Evolutionary conservation across 1,140 invertebrate genomes (phyloP).

Genomic region (Drosophila sp.): DNA sequence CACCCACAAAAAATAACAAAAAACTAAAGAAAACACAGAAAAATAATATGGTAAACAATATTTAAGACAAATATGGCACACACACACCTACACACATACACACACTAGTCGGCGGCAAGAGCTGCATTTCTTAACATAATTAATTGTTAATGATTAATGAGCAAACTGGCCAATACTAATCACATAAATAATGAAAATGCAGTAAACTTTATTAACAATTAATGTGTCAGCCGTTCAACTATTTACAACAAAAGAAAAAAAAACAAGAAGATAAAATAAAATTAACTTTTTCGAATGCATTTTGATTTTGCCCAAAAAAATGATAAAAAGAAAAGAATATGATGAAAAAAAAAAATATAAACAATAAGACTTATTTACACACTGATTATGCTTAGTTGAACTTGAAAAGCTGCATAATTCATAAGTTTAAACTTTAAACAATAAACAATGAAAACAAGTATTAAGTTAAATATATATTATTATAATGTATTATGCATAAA

Average conservation of each 20-base stretch:
- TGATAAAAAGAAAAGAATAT: slow-evolving; percentile 35
- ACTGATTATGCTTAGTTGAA: slow-evolving; percentile 81
- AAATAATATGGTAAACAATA: slow-evolving; percentile 23
- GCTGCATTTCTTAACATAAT: slow-evolving; percentile 47
- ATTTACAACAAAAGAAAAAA: slow-evolving; percentile 64
- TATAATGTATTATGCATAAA: slow-evolving; percentile 33
- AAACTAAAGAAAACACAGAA: not conserved
- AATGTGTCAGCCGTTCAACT: slow-evolving; percentile 51
- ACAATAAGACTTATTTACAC: slow-evolving; percentile 81
- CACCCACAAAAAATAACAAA: slow-evolving; percentile 33
- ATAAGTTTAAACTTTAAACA: slow-evolving; percentile 26
- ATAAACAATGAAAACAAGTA: slow-evolving; percentile 20
- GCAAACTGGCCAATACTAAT: slow-evolving; percentile 29
- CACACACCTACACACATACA: slow-evolving; percentile 15
- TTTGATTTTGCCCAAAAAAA: slow-evolving; percentile 63
- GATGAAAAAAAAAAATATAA: slow-evolving; percentile 54
- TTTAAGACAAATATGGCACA: slow-evolving; percentile 27
- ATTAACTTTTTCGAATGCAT: slow-evolving; percentile 49
- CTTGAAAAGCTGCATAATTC: slow-evolving; percentile 63
- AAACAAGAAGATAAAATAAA: slow-evolving; percentile 25
- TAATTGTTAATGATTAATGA: slow-evolving; percentile 32
- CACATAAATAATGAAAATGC: slow-evolving; percentile 17
- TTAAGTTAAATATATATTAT: slow-evolving; percentile 47
- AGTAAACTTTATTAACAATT: slow-evolving; percentile 20
- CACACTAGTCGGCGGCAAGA: slow-evolving; percentile 13